A percentile compares a stretch with the other conserved stretches of the same genome.
Conservation (phyloP, 2,797 vertebrate genomes). For the Arctocebus calabarensis region DNA sequence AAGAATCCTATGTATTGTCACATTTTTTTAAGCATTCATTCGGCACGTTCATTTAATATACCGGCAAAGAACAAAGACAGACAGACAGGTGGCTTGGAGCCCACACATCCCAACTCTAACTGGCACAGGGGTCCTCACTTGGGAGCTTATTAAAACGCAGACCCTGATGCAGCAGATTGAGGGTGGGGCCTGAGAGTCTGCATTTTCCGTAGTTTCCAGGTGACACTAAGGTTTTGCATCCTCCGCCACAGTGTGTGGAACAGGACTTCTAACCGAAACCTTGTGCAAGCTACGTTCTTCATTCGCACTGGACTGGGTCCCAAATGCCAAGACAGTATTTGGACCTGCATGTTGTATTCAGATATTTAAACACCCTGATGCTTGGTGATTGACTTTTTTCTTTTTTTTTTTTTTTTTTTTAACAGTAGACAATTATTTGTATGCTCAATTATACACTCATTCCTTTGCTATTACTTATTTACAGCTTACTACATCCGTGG, state of each 20-base stretch:
- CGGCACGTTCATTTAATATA: background rate
- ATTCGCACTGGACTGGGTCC: background rate
- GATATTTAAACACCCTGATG: background rate
- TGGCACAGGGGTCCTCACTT: background rate
- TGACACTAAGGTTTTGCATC: background rate
- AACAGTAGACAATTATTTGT: background rate
- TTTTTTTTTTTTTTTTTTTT: rapidly evolving
- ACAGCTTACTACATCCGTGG: background rate
- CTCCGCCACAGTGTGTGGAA: background rate
- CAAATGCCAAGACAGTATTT: background rate
- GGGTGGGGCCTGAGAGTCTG: background rate
- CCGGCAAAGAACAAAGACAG: conserved; percentile 51
- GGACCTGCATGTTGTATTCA: background rate
- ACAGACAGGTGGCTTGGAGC: background rate
- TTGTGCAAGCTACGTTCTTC: background rate
- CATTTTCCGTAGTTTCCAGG: background rate
- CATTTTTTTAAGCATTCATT: conserved; percentile 58
- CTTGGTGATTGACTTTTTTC: background rate
- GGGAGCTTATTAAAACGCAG: conserved; percentile 58
- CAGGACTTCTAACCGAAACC: background rate
- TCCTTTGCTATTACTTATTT: background rate
- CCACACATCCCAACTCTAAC: background rate
- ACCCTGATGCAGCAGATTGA: background rate
- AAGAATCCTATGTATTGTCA: conserved; percentile 46
- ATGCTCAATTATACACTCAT: background rate